Evolutionary conservation across 2,797 vertebrate species (phyloP).

Genomic region (Eospalax fontanierii): DNA sequence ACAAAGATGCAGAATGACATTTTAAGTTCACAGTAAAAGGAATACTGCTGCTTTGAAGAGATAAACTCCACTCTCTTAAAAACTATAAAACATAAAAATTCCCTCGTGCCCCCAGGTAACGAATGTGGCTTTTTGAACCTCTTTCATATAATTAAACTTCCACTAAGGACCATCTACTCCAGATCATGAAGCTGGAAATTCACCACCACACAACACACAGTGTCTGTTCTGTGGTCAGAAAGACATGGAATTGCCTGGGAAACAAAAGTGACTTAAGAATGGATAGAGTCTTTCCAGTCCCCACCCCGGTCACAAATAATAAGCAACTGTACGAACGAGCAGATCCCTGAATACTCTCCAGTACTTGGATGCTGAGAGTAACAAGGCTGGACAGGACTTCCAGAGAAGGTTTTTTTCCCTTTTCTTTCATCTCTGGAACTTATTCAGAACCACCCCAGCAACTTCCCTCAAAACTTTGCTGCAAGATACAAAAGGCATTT

Average conservation of each 20-base stretch:
- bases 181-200: constrained; percentile 45
- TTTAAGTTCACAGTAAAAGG: not conserved
- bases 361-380: constrained; percentile 56
- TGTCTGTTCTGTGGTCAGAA: constrained; percentile 73
- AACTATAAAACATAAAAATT: constrained; percentile 6
- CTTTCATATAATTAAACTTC: constrained; percentile 52
- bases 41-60: not conserved
- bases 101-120: constrained; percentile 11
- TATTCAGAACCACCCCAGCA: constrained; percentile 57
- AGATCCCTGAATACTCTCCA: constrained; percentile 21
- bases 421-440: constrained; percentile 77
- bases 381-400: constrained; percentile 24
- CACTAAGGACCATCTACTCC: constrained; percentile 6
- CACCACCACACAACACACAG: constrained; percentile 51
- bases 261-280: constrained; percentile 72
- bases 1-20: not conserved
- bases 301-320: constrained; percentile 48
- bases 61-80: not conserved
- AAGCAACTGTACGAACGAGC: constrained; percentile 64
- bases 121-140: constrained; percentile 31
- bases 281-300: constrained; percentile 48
- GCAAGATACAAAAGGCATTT: constrained; percentile 59
- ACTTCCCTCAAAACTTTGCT: constrained; percentile 61
- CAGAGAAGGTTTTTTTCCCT: constrained; percentile 35
- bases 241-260: constrained; percentile 55